Evolutionary conservation across 2,797 vertebrate genomes (phyloP), one percentile per base, ranked within the genome.

Genomic region (Ctenochaetus hawaiiensis): DNA sequence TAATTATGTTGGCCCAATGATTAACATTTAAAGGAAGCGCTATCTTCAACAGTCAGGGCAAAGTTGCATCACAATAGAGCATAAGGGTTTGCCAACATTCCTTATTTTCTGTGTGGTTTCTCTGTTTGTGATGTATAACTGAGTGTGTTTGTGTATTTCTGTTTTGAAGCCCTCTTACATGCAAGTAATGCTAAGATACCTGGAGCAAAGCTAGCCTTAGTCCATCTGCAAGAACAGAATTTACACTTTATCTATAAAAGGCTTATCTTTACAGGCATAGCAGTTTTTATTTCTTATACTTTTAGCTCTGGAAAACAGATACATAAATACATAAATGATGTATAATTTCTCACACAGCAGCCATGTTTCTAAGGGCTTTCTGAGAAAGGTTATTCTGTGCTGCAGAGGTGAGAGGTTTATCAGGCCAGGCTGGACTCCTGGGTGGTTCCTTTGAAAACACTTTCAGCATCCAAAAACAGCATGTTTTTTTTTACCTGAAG

Each of bases 1-100:
- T 91, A 93, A 93, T 92, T 91, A 88, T 81, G 74, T 73, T 84
- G 77, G 63, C 71, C 79, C 72, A 63, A 47, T 90, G 88, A 93
- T 94, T 90, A 90, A 82, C 85, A 88, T 92, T 89, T 92, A 80
- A 90, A 89, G 84, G 72, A 84, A 89, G 90, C 45, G 60, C 75
- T 76, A 80, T 90, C 67, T 77, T 44, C 65, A 30, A 23, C 78
- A 82, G 61, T 80, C 59, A 68, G 58, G 65, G 77, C 82, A 89
- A 80, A 66, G 72, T 80, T 81, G 67, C 79, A 89, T 92, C 88
- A 83, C 78, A 88, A 71, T 49, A 57, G 41, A 80, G 53, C 45
- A 75, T 45, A n/a, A 67, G 49, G 51, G 51, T 23, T 66, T 60
- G 65, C 39, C 17, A 65, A 37, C 13, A 7, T 71, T 65, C 48